Base-by-base conservation (phyloP, 2,113 vertebrate genomes). In the Rynchops niger region DNA sequence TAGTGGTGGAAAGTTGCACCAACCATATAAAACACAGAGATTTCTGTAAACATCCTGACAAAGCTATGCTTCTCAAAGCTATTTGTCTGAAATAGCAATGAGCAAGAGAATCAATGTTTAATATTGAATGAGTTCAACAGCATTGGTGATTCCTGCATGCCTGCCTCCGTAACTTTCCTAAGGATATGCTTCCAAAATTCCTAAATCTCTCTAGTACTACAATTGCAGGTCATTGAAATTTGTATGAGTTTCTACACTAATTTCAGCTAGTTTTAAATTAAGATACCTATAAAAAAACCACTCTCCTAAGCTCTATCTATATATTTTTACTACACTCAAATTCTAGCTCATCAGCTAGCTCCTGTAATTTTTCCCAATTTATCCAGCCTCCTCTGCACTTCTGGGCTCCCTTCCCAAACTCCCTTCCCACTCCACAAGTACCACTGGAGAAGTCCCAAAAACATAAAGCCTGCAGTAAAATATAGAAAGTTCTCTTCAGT, bases 211-310 rank as follows among this genome's bases (percentile, higher is more conserved):
- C 61, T 83, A 88, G 63, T 92, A 82, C 55, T 92, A 86, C 55
- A 88, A 1, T 21, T 93, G 30, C 43, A 93, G n/a, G 17, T 66
- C 67, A 58, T 11, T 90, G 52, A 94, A 86, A 90, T 82, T 49
- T 83, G n/a, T 83, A 49, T 62, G 70, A 70, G n/a, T 63, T 93
- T 88, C 59, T 63, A 62, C 16, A 38, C 55, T 94, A 86, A 86
- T 81, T 93, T 90, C 55, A 86, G 32, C 72, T 80, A 53, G n/a
- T 62, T 94, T 93, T 88, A 95, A 94, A 95, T 97, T 85, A 95
- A 70, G 47, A 25, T 72, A 70, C 29, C 9, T 19, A 18, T 85
- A 61, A 95, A 88, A 47, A 5, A 0, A 0, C 0, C 61, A 90
- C 67, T 91, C 42, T 80, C 27, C 62, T 92, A 88, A 94, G 11